Evolutionary conservation across 1,140 invertebrate species (phyloP), one percentile per base, ranked within the genome.

Genomic region (Drepana arcuata): DNA sequence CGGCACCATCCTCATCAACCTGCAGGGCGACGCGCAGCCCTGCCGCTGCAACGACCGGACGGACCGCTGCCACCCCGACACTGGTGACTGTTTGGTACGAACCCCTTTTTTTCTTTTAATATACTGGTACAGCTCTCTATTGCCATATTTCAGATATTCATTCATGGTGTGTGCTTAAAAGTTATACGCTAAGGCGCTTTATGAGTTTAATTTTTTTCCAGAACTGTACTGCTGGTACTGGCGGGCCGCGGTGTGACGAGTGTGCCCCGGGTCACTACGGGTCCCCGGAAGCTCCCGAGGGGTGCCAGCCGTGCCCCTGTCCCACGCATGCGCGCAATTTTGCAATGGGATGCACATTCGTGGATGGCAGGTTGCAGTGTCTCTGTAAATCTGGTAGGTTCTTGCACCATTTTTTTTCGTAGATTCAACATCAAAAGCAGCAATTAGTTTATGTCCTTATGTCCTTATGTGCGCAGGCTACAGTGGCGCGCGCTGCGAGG

Each of bases 251-350:
- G 32, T 96, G 95, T 68, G 90, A 95, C 10, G 56, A 82, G 2
- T 96, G 95, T 69, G 90, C 90, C 0, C 89, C 91, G 38, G 96
- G 96, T 7, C 94, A 88, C 80, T 96, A 93, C 73, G 94, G 94
- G 2, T 85, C 94, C 57, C 91, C 92, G 0, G 84, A 86, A 21
- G 61, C 58, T 1, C 71, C 82, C 3, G 83, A 79, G 4, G 86
- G 91, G 26, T 99, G 97, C 72, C 81, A 85, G 43, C 77, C 91
- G 0, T 99, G 97, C 79, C 94, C 92, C 0, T 99, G 97, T 54
- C 94, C 93, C 0, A 86, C 88, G 7, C 72, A 84, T 0, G 85
- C 88, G 21, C 88, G 88, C 14, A 93, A 93, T 66, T 91, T 91
- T 60, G 93, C 94, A 0, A 81, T 85, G 33, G 87, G 88, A 5